A percentile compares a stretch with the other conserved stretches of the same genome.
Conservation (phyloP, 2,113 vertebrate genomes). For the Hiodon tergisus region DNA sequence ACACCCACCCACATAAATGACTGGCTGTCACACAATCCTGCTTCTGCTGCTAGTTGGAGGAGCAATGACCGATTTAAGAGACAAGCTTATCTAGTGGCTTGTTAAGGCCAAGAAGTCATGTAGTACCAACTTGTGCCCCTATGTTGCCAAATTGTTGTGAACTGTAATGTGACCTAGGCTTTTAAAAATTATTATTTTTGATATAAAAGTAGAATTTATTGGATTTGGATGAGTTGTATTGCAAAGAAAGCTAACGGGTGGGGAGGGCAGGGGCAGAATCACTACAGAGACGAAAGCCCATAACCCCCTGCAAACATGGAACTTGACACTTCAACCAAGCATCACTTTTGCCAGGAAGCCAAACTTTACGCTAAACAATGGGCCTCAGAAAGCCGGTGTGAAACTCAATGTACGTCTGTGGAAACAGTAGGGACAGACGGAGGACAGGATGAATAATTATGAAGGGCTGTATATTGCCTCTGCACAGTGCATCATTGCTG, state of each 20-base stretch:
- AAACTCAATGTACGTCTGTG: background rate
- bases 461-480: conserved; percentile 32
- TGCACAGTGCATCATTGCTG: conserved; percentile 48
- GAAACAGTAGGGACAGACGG: conserved; percentile 17
- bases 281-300: background rate
- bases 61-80: conserved; percentile 46
- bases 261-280: background rate
- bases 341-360: background rate
- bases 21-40: conserved; percentile 39
- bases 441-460: conserved; percentile 23
- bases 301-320: background rate
- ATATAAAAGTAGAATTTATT: conserved; percentile 38
- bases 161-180: conserved; percentile 38
- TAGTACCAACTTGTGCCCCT: conserved; percentile 36
- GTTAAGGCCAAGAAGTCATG: conserved; percentile 32
- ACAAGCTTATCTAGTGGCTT: conserved; percentile 41
- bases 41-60: conserved; percentile 46
- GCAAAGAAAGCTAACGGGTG: background rate
- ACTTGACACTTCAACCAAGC: background rate
- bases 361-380: background rate
- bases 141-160: conserved; percentile 55
- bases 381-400: background rate
- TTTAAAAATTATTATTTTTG: conserved; percentile 28
- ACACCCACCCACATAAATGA: conserved; percentile 23
- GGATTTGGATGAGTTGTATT: conserved; percentile 28